Conservation (phyloP, 2,797 vertebrate genomes). For the Melanotaenia trifasciata region DNA sequence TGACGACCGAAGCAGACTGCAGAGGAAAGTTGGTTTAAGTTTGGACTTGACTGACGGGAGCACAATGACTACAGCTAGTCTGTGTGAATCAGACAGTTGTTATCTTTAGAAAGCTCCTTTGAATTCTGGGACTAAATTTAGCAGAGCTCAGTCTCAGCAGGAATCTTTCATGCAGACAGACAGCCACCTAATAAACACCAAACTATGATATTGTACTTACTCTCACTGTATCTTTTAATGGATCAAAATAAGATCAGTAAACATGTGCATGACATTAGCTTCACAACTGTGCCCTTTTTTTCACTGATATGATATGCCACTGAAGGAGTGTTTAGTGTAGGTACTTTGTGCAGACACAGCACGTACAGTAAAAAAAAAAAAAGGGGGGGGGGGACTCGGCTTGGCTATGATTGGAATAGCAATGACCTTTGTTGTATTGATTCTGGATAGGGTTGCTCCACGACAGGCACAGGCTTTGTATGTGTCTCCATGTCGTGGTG, state of each 20-base stretch:
- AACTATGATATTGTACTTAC: conserved; percentile 21
- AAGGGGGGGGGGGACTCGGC: conserved; percentile 54
- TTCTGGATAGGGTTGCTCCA: conserved; percentile 62
- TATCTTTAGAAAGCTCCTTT: conserved; percentile 51
- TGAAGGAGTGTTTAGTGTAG: conserved; percentile 37
- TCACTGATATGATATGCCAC: conserved; percentile 44
- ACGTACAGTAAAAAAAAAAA: conserved; percentile 51
- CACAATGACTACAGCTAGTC: conserved; percentile 33
- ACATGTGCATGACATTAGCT: conserved; percentile 53
- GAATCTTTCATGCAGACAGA: conserved; percentile 37
- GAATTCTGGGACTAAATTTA: conserved; percentile 56
- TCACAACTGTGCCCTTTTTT: conserved; percentile 37
- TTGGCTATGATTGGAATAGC: conserved; percentile 76
- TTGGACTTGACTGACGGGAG: conserved; percentile 45
- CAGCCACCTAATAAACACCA: conserved; percentile 48
- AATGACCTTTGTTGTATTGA: conserved; percentile 82
- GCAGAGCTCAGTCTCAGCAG: conserved; percentile 37
- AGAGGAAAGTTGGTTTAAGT: conserved; percentile 56
- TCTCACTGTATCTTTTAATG: conserved; percentile 37
- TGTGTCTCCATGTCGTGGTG: conserved; percentile 23
- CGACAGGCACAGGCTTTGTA: conserved; percentile 46
- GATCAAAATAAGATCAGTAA: conserved; percentile 47
- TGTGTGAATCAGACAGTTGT: conserved; percentile 32
- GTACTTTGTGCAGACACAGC: conserved; percentile 52
- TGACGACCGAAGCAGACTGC: conserved; percentile 31